phyloP scores from a whole-genome alignment of 2,113 vertebrate genomes.

The Elephantulus edwardii region DNA sequence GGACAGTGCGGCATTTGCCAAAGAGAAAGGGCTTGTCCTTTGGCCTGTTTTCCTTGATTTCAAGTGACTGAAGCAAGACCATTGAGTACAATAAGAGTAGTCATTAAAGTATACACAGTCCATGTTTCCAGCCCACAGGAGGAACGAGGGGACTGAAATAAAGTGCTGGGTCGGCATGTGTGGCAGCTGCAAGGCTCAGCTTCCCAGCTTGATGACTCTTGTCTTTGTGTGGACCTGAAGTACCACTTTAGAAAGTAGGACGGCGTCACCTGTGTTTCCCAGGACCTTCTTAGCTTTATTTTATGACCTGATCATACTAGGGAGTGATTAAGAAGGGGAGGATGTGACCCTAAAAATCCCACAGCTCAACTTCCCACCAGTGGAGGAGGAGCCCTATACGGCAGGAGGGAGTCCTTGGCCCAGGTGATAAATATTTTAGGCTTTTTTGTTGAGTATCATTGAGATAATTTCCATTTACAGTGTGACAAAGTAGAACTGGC shows the following conservation, averaged over 20 bases:
- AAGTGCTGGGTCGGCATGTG: background rate
- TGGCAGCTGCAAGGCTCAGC: background rate
- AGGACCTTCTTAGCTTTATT: background rate
- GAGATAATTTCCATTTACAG: background rate
- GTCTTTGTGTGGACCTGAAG: background rate
- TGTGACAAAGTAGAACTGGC: background rate
- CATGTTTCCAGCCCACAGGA: background rate
- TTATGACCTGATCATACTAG: background rate
- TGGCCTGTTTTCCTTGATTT: background rate
- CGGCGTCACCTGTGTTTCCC: background rate
- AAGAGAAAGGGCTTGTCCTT: background rate
- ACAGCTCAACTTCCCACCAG: background rate
- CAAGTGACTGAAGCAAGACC: background rate
- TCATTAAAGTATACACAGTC: background rate
- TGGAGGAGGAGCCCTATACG: background rate
- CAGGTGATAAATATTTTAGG: background rate
- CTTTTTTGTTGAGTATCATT: background rate
- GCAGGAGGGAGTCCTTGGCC: background rate
- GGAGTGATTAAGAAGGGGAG: background rate
- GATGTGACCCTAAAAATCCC: background rate
- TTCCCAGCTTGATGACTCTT: background rate
- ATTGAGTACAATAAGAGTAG: accelerated
- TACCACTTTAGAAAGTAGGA: background rate
- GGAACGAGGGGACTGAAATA: background rate
- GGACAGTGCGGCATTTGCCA: too few species aligned